Conservation (phyloP, 2,113 vertebrate species). For the Lichenostomus cassidix region DNA sequence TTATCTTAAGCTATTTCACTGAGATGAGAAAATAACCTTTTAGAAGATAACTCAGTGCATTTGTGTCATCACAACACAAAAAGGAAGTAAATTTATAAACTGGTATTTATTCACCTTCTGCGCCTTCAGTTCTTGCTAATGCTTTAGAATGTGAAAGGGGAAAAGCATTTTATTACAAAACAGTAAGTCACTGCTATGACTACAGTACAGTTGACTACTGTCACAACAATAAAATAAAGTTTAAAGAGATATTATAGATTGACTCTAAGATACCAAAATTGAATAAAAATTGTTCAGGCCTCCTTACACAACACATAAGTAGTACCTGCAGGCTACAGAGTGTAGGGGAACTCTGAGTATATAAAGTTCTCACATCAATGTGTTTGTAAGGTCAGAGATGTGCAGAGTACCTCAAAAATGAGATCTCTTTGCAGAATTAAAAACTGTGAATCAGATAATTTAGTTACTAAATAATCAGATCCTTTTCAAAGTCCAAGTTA, state of each 20-base stretch:
- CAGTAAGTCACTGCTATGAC: background rate
- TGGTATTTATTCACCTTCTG: background rate
- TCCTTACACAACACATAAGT: rapidly evolving
- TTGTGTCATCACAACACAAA: background rate
- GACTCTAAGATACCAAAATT: background rate
- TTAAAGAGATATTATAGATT: background rate
- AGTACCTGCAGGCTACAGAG: background rate
- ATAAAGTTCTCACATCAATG: background rate
- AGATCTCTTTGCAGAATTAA: background rate
- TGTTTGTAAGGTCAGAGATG: background rate
- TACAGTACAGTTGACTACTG: too few relatives aligned
- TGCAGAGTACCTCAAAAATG: background rate
- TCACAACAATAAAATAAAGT: background rate
- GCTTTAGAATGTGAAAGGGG: background rate
- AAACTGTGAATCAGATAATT: background rate
- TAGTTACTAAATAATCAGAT: background rate
- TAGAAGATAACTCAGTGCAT: background rate
- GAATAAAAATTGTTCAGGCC: background rate
- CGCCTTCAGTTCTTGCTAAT: background rate
- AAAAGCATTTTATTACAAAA: background rate
- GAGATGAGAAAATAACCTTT: background rate
- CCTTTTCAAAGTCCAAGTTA: background rate
- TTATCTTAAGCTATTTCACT: background rate
- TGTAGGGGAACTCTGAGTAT: background rate
- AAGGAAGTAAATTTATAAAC: background rate